These are phyloP conservation scores for Drosophila mayri DNA, from an alignment of 1,140 invertebrate genomes.

Conservation along the genomic window DNA sequence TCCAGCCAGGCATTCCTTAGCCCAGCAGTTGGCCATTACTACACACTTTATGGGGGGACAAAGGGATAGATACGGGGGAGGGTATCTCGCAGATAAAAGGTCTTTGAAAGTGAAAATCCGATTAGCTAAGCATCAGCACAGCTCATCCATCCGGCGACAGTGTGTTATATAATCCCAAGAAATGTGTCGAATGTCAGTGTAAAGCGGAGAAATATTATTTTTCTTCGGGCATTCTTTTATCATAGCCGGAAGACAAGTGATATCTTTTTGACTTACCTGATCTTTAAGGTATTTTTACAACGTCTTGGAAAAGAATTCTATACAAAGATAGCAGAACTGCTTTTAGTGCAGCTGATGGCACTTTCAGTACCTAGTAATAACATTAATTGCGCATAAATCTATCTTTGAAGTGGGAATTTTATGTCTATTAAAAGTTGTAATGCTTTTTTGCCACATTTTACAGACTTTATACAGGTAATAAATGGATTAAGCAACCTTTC, in stretches of 20 bases:
- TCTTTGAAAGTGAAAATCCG: conserved; percentile 20
- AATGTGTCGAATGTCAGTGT: conserved; percentile 20
- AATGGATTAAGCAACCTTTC: background rate
- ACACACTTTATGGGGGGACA: conserved; percentile 10
- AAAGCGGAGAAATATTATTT: background rate
- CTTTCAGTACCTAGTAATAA: background rate
- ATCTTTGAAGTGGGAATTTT: background rate
- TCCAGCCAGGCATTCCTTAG: conserved; percentile 42
- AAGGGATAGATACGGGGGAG: background rate
- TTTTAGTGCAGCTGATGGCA: background rate
- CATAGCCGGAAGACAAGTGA: conserved; percentile 1
- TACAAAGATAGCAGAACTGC: background rate
- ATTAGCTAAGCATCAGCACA: conserved; percentile 24
- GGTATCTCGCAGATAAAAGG: conserved; percentile 22
- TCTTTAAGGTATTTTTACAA: background rate
- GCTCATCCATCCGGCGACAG: conserved; percentile 8
- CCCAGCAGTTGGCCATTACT: conserved; percentile 29
- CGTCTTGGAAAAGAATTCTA: background rate
- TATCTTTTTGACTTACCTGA: background rate
- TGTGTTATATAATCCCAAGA: conserved; percentile 35
- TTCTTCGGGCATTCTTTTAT: background rate
- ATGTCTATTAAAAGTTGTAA: background rate
- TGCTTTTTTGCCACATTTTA: background rate
- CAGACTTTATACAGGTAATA: too few relatives aligned
- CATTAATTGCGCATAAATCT: too few relatives aligned